Evolutionary conservation across 2,113 vertebrate genomes (phyloP).

Genomic region (Paratilapia polleni): DNA sequence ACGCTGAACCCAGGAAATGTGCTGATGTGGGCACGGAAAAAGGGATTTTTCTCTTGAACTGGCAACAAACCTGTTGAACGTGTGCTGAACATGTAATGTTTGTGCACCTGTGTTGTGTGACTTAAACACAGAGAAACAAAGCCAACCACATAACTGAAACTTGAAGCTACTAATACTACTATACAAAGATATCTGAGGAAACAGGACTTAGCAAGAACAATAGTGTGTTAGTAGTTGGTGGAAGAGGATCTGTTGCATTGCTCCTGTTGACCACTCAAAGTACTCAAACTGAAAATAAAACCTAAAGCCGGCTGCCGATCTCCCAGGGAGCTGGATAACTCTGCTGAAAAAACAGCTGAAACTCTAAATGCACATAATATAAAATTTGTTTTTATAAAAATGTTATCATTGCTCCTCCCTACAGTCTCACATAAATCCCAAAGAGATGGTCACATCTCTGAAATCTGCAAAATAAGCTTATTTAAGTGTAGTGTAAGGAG

Average conservation of each 20-base stretch:
- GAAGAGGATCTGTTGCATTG: conserved; percentile 16
- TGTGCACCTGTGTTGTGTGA: not conserved
- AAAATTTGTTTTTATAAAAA: not conserved
- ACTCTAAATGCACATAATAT: not conserved
- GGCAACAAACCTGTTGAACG: conserved; percentile 6
- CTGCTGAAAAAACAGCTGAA: not conserved
- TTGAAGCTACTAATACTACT: not conserved
- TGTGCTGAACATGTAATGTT: not conserved
- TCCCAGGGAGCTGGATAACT: conserved; percentile 14
- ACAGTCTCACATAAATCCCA: not conserved
- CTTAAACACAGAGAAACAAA: not conserved
- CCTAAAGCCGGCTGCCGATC: not conserved
- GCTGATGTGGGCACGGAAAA: not conserved
- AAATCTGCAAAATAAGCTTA: not conserved
- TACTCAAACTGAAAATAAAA: conserved; percentile 3
- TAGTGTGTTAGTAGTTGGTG: not conserved
- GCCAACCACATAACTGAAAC: conserved; percentile 10
- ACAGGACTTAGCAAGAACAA: conserved; percentile 5
- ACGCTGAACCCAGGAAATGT: not conserved
- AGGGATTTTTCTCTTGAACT: not conserved
- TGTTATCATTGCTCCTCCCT: not conserved
- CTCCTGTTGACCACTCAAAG: conserved; percentile 5
- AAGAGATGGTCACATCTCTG: not conserved
- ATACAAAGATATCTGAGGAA: conserved; percentile 24
- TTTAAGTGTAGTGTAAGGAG: not conserved